Evolutionary conservation across 2,888 invertebrate species (phyloP), one percentile per base, ranked within the genome.

Genomic region (Stratiomys singularior): DNA sequence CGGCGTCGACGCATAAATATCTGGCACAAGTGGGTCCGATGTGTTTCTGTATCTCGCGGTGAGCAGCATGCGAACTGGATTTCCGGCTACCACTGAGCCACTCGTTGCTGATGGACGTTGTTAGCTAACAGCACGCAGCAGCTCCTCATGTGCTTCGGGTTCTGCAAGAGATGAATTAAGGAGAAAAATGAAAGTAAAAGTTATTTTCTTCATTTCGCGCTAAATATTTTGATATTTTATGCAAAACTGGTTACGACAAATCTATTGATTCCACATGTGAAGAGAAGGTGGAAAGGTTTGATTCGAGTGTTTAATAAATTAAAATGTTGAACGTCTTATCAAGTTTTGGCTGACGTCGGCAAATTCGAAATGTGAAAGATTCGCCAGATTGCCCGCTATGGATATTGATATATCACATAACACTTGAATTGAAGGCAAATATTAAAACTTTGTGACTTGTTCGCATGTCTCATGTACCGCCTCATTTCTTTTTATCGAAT

Each of bases 1-100:
- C 52, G 52, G 44, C 47, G 63, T 18, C 27, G 63, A 64, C 64
- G 66, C 64, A 27, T 69, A 25, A 69, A 69, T 69, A 69, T 69
- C 47, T 47, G 69, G 69, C n/a, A 27, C 69, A 23, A 74, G 74
- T 60, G 15, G 58, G 27, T 60, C 74, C 37, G 74, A 28, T 37
- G 21, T 18, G 11, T 58, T 7, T 46, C 27, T n/a, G 37, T 37
- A 21, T 58, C 74, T 58, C 23, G 58, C 30, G 13, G 69, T 25
- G 69, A 69, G 25, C 30, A 30, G 47, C 69, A 69, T 69, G 13
- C 69, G 69, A 69, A 69, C 18, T 69, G 44, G 18, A 47, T 46
- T 46, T 52, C 52, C 52, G 47, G 69, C 69, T 46, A 23, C 30
- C 21, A 25, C 25, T 23, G 21, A 47, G 69, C 47, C 25, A 69